Evolutionary conservation across 2,797 vertebrate species (phyloP), one percentile per base, ranked within the genome.

Genomic region (Rhinella marina): DNA sequence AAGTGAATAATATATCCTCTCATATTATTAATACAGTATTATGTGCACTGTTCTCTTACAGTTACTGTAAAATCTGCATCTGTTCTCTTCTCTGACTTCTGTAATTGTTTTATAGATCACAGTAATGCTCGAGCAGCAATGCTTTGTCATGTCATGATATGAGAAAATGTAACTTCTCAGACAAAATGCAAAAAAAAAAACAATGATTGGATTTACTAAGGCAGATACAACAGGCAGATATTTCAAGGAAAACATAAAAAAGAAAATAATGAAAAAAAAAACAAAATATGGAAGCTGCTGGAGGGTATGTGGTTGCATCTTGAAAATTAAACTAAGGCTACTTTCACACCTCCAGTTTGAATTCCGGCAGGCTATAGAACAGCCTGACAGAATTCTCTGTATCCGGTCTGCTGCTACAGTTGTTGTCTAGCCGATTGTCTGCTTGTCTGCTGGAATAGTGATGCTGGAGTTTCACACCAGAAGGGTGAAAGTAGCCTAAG

Each of bases 1-100:
- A 90, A 92, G 93, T 92, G 92, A 96, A 94, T 92, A 94, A 95
- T 93, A 91, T 87, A 93, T 92, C 93, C 92, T 94, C 92, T 81
- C 90, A 91, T 93, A 94, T 93, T 92, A 95, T 94, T 88, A 93
- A 92, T 59, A 6, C 57, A 21, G 57, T 94, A 93, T 94, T 57
- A 85, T 73, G 9, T 57, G 87, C 59, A 91, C 88, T 90, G 80
- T 81, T 90, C 19, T 61, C 11, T 87, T 82, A 78, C 80, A 88
- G 90, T 88, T 90, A 88, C 86, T 91, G 50, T 90, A 89, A 88
- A 82, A 86, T 80, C 23, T 66, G 88, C 88, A 85, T 88, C 91
- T 83, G 76, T 84, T 56, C 81, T 81, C 79, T 88, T 91, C n/a
- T 25, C 14, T 79, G 50, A 68, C 48, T 62, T 13, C 25, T 27